phyloP scores from a whole-genome alignment of 2,797 vertebrate species.

The Phrynocephalus vlangalii region DNA sequence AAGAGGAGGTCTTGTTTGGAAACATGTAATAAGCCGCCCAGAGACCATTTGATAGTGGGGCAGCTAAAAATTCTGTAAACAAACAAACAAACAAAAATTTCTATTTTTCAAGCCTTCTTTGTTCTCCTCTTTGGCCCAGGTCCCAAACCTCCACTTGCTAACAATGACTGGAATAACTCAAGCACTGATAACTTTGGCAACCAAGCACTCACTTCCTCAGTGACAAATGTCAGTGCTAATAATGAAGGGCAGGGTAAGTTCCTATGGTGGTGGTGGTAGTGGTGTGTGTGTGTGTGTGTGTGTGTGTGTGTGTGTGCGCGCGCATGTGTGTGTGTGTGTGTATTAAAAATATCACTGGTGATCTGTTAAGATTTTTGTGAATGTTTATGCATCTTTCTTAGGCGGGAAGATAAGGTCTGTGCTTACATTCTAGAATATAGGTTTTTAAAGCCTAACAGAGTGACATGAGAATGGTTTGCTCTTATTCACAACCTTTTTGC shows the following conservation, averaged over 20 bases:
- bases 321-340: too few relatives aligned
- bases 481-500: background rate
- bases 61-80: too few relatives aligned
- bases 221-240: slow-evolving; percentile 59
- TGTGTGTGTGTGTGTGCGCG: too few relatives aligned
- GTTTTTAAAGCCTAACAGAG: background rate
- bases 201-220: slow-evolving; percentile 66
- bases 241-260: slow-evolving; percentile 73
- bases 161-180: slow-evolving; percentile 75
- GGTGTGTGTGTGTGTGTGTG: too few relatives aligned
- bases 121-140: slow-evolving; percentile 44
- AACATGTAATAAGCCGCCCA: too few relatives aligned
- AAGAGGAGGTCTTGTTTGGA: background rate
- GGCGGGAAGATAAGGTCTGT: background rate
- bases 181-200: slow-evolving; percentile 64
- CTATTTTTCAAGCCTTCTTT: slow-evolving; percentile 22
- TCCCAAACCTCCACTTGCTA: slow-evolving; percentile 64
- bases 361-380: slow-evolving; percentile 8
- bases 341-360: background rate
- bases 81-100: too few relatives aligned
- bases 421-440: background rate
- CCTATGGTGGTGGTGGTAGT: background rate
- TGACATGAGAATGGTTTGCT: background rate
- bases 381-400: background rate
- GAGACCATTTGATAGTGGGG: too few relatives aligned